Evolutionary conservation across 2,888 invertebrate species (phyloP).

Genomic region (Drosophila dives): DNA sequence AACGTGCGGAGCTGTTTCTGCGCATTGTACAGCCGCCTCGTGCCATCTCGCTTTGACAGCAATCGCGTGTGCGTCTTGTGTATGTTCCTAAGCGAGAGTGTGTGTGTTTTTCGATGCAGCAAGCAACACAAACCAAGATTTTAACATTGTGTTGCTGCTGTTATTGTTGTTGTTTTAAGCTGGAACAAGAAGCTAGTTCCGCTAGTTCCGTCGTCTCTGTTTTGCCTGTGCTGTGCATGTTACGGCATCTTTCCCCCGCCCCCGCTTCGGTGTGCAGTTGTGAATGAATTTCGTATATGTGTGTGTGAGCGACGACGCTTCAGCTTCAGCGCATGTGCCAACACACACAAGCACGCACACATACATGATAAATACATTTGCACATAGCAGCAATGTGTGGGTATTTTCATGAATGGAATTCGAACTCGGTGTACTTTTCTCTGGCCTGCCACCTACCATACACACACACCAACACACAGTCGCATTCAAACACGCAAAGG

Average conservation of each 20-base stretch:
- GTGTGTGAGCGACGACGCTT: slow-evolving; percentile 59
- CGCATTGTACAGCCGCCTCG: slow-evolving; percentile 33
- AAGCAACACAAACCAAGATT: slow-evolving; percentile 60
- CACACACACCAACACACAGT: slow-evolving; percentile 16
- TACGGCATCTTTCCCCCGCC: slow-evolving; percentile 67
- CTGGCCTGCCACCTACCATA: slow-evolving; percentile 61
- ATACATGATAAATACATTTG: slow-evolving; percentile 8
- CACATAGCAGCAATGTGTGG: slow-evolving; percentile 70
- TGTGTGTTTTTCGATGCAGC: slow-evolving; percentile 59
- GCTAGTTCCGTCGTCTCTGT: slow-evolving; percentile 50
- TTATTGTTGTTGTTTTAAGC: slow-evolving; percentile 25
- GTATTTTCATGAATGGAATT: slow-evolving; percentile 81
- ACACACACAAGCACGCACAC: slow-evolving; percentile 42
- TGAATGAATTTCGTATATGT: slow-evolving; percentile 74
- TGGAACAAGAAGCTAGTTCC: slow-evolving; percentile 67
- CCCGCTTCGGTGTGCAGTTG: slow-evolving; percentile 64
- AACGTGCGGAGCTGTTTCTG: slow-evolving; percentile 61
- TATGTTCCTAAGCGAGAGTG: slow-evolving; percentile 31
- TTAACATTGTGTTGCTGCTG: slow-evolving; percentile 52
- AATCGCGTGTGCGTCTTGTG: slow-evolving; percentile 50
- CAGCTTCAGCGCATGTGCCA: slow-evolving; percentile 69
- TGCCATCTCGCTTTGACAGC: slow-evolving; percentile 56
- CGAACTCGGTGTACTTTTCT: slow-evolving; percentile 81
- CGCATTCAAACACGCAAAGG: slow-evolving; percentile 37
- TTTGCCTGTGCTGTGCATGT: slow-evolving; percentile 61